These are phyloP conservation scores for Squalus acanthias DNA, from an alignment of 2,797 vertebrate species.

Conservation along the genomic window DNA sequence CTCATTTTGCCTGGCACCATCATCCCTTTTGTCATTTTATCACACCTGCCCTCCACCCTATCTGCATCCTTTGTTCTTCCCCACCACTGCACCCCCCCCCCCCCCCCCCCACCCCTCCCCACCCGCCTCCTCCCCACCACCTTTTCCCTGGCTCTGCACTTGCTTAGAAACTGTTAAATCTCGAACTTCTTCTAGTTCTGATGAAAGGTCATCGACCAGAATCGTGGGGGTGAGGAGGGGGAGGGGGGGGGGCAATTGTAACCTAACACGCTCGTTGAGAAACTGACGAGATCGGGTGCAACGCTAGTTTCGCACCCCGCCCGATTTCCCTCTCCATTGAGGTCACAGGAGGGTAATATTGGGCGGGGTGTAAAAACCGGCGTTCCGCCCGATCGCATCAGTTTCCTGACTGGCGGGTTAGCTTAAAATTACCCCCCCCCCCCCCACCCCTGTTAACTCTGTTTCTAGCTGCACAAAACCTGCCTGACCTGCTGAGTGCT, in stretches of 20 bases:
- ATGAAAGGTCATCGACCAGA: not conserved
- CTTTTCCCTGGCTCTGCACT: not conserved
- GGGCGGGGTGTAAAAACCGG: too few species aligned
- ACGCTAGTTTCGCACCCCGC: too few species aligned
- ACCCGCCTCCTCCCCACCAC: not conserved
- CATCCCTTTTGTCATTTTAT: not conserved
- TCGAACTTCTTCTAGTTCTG: not conserved
- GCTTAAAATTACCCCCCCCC: too few species aligned
- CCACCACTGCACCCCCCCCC: too few species aligned
- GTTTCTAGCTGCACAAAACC: not conserved
- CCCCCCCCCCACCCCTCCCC: not conserved
- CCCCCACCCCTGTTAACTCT: not conserved
- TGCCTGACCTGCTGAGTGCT: not conserved
- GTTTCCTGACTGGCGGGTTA: too few species aligned
- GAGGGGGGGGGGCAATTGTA: not conserved
- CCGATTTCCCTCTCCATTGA: too few species aligned
- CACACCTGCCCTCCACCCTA: not conserved
- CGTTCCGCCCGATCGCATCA: too few species aligned
- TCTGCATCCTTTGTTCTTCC: not conserved
- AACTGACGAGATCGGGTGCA: not conserved
- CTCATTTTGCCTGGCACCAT: not conserved
- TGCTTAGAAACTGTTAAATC: not conserved
- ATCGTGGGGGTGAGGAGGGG: not conserved
- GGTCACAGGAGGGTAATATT: too few species aligned
- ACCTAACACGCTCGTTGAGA: not conserved